Evolutionary conservation across 2,113 vertebrate species (phyloP).

Genomic region (Fregetta grallaria): DNA sequence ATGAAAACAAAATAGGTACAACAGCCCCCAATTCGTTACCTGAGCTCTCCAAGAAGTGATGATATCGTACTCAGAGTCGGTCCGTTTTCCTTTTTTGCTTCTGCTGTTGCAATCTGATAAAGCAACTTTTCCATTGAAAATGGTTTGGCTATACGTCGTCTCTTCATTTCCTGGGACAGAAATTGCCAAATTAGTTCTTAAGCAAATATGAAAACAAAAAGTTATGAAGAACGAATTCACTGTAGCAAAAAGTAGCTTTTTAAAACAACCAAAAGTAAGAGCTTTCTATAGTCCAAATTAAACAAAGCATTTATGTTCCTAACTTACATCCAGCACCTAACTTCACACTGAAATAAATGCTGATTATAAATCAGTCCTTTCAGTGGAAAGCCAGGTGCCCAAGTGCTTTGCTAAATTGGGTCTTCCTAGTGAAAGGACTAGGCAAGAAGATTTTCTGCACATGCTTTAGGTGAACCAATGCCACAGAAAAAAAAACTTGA

Average conservation of each 20-base stretch:
- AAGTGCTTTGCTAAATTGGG: not conserved
- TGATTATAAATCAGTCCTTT: not conserved
- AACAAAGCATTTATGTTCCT: not conserved
- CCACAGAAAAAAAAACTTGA: not conserved
- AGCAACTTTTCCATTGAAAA: slow-evolving; percentile 99
- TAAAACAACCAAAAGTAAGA: not conserved
- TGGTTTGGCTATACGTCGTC: slow-evolving; percentile 92
- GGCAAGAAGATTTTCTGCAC: not conserved
- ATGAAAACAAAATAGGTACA: not conserved
- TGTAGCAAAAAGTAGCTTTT: not conserved
- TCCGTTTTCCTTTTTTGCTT: slow-evolving; percentile 96
- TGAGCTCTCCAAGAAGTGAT: slow-evolving; percentile 96
- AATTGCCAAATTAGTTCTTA: not conserved
- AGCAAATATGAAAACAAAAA: not conserved
- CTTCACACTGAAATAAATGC: not conserved
- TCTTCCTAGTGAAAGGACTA: not conserved
- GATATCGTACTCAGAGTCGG: slow-evolving; percentile 93
- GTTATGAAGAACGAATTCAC: not conserved
- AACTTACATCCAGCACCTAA: not conserved
- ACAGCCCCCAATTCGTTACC: slow-evolving; percentile 70
- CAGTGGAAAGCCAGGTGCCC: not conserved
- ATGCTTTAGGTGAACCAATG: not conserved
- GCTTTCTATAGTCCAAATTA: not conserved
- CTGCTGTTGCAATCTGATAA: slow-evolving; percentile 96
- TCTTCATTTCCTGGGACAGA: slow-evolving; percentile 90